Evolutionary conservation across 2,888 invertebrate genomes (phyloP).

Genomic region (Dione vanillae): DNA sequence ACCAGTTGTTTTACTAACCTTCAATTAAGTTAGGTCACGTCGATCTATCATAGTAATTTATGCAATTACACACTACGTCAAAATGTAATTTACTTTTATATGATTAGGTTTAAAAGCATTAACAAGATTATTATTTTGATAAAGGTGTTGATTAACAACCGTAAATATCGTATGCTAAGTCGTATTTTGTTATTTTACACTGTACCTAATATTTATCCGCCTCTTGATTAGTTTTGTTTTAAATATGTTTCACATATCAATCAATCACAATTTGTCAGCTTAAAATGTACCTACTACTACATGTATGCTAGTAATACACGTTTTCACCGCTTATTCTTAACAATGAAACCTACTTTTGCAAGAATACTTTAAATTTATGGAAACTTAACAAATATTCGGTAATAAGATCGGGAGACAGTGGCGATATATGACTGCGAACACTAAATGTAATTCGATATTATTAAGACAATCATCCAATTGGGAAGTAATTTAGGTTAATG

Average conservation of each 20-base stretch:
- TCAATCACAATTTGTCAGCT: too few relatives aligned
- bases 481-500: slow-evolving; percentile 72
- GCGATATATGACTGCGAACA: background rate
- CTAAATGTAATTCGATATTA: slow-evolving; percentile 47
- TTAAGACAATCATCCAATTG: slow-evolving; percentile 42
- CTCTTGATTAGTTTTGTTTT: too few relatives aligned
- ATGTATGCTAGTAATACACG: too few relatives aligned
- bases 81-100: background rate
- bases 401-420: background rate
- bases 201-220: background rate
- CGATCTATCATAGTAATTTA: background rate
- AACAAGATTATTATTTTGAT: slow-evolving; percentile 11
- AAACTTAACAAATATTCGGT: too few relatives aligned
- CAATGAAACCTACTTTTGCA: too few relatives aligned
- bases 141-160: background rate
- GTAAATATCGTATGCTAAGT: background rate
- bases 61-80: slow-evolving; percentile 3
- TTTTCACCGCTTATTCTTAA: too few relatives aligned
- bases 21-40: slow-evolving; percentile 11
- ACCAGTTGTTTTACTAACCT: background rate
- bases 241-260: too few relatives aligned
- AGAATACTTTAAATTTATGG: background rate
- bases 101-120: slow-evolving; percentile 3
- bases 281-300: too few relatives aligned
- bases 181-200: background rate